These are phyloP conservation scores for Gymnothorax javanicus DNA, from an alignment of 2,797 vertebrate genomes.

Conservation along the genomic window DNA sequence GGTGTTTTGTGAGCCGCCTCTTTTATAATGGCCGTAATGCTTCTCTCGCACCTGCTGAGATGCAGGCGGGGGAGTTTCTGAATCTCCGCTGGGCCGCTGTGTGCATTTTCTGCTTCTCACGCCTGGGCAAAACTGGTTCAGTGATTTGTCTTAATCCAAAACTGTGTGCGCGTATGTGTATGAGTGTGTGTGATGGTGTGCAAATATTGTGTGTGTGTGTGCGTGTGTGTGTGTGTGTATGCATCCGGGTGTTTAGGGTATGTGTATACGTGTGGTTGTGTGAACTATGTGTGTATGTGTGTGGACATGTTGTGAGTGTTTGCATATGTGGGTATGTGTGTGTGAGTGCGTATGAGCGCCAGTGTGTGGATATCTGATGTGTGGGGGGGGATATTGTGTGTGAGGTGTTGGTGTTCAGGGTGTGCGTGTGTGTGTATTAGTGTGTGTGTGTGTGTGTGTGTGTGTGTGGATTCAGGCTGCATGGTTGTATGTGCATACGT, in stretches of 20 bases:
- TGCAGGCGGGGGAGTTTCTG: conserved; percentile 51
- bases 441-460: not conserved
- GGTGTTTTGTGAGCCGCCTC: not conserved
- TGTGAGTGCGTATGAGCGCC: too few species aligned
- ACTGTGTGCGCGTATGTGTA: conserved; percentile 6
- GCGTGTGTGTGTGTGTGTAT: not conserved
- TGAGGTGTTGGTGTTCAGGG: too few species aligned
- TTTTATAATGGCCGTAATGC: not conserved
- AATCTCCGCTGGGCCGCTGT: conserved; percentile 59
- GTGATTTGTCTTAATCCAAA: conserved; percentile 61
- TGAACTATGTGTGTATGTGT: too few species aligned
- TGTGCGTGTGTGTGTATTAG: not conserved
- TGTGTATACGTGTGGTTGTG: too few species aligned
- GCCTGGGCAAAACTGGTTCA: conserved; percentile 64
- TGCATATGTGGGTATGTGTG: too few species aligned
- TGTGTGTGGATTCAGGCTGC: not conserved
- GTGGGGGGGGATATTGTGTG: too few species aligned
- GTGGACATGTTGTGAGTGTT: too few species aligned
- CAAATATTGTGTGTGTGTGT: too few species aligned
- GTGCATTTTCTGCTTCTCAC: conserved; percentile 36
- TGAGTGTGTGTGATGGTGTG: not conserved
- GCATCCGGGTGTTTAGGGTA: too few species aligned
- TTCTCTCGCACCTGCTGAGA: conserved; percentile 46
- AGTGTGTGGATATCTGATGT: too few species aligned
- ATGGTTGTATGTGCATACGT: too few species aligned